Base-by-base conservation (phyloP, 64 coral and sea anemone genomes). In the Pocillopora damicornis region DNA sequence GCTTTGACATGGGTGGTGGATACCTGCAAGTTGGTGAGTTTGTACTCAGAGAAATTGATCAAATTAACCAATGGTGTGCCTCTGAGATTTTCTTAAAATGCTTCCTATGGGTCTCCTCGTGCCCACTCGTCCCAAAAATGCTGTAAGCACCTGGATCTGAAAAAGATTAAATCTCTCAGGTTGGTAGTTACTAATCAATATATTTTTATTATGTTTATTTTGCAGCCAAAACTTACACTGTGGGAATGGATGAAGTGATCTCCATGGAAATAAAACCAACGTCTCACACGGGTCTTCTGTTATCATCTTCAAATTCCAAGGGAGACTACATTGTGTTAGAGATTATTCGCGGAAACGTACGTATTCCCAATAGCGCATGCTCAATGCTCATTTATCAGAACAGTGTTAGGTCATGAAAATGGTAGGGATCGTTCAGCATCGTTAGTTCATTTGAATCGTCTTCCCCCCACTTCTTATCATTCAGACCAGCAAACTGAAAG, bases 181-280 rank as follows among this genome's bases (percentile, higher is more conserved):
- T 22, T 69, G 67, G 16, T 15, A 63, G 12, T 13, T 37, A 59
- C 3, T 35, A 2, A 22, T 82, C 26, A 36, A 67, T 38, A 0
- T 30, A 1, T 62, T 2, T 51, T 6, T 10, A 2, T 73, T 87
- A 6, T 25, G 51, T 18, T 85, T 9, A 10, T 58, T 62, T 8
- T 26, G 11, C 60, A 90, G 89, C 36, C 11, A 6, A 84, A 1
- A 37, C 1, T 63, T 90, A 83, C 73, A 34, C 17, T 1, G 89
- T 90, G 17, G 89, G 89, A 58, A 15, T 23, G 25, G 62, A 9
- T 13, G 61, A 84, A 42, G 62, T 45, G 3, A 45, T 90, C 22
- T 64, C 62, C 59, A 22, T 90, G 35, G 89, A 90, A 75, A 90
- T 90, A 15, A 90, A 84, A 42, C 89, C 89, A 7, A 81, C 59